Evolutionary conservation across 2,113 vertebrate genomes (phyloP), one percentile per base, ranked within the genome.

Genomic region (Phycodurus eques): DNA sequence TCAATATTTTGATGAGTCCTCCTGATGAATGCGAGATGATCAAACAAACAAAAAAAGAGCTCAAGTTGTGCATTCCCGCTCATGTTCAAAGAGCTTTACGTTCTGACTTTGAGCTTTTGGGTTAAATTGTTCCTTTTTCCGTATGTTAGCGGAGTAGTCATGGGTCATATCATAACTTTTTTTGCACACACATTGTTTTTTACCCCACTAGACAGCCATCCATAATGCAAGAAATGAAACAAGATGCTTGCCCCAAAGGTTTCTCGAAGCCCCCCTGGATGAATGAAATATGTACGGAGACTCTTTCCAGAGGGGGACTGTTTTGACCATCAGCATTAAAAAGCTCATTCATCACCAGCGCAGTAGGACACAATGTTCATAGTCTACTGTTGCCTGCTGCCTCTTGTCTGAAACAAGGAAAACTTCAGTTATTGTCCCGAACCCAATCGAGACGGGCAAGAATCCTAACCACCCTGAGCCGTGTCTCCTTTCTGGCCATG

Each of bases 291-390:
- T 72, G 73, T 70, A 73, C 56, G 42, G 49, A 71, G 33, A 15
- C 8, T 64, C 31, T 56, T 54, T 76, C 70, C 68, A 67, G 53
- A 67, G 44, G 12, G 53, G 27, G 72, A 68, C 59, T 66, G 27
- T 62, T 60, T 68, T 31, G 75, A 65, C 73, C 82, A 79, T 85
- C 80, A 79, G 72, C 77, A 79, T 78, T 77, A 75, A 74, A 79
- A n/a, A 76, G 75, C 67, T 74, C 76, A 79, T 86, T 86, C 74
- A 85, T 86, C 79, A 81, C 47, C 73, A 57, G 39, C 75, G 56
- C 63, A 68, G 72, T 60, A 54, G 70, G 75, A 70, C 68, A 27
- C 54, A 22, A 82, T 63, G 42, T 67, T 42, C 71, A 44, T 47
- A 33, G 65, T 46, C 33, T 61, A 65, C 22, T 64, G 75, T 75